Conservation (phyloP, 1,140 invertebrate species). For the Listronotus oregonensis region DNA sequence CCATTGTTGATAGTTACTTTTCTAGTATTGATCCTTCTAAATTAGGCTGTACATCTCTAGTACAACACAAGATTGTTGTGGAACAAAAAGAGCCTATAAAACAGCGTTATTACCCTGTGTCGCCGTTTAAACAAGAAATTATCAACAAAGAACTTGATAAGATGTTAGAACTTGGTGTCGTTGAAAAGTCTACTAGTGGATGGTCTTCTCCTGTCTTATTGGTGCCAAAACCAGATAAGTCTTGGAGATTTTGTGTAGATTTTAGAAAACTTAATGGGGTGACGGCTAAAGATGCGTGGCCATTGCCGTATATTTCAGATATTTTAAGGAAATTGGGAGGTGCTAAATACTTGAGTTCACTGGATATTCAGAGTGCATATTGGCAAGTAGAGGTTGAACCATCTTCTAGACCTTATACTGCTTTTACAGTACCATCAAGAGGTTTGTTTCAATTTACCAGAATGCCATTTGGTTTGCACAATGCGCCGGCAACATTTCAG, state of each 20-base stretch:
- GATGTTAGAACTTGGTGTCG: slow-evolving; percentile 38
- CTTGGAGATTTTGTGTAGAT: too few species aligned
- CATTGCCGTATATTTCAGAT: too few species aligned
- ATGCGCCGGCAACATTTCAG: slow-evolving; percentile 18
- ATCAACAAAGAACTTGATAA: slow-evolving; percentile 39
- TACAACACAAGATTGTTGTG: slow-evolving; percentile 4
- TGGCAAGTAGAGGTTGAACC: too few species aligned
- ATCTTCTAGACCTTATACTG: too few species aligned
- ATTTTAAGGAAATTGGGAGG: too few species aligned
- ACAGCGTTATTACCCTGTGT: slow-evolving; percentile 42
- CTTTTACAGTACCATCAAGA: too few species aligned
- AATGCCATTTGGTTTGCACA: background rate
- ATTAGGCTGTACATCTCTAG: background rate
- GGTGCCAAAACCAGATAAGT: slow-evolving; percentile 14
- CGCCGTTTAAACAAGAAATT: slow-evolving; percentile 38
- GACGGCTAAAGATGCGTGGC: too few species aligned
- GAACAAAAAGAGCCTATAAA: slow-evolving; percentile 29
- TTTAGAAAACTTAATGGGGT: too few species aligned
- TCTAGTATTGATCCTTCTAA: background rate
- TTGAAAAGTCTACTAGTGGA: slow-evolving; percentile 27
- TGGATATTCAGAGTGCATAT: too few species aligned
- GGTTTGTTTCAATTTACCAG: too few species aligned
- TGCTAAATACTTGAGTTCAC: background rate
- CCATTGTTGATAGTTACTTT: background rate
- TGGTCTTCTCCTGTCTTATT: slow-evolving; percentile 46